Conservation (phyloP, 2,888 invertebrate species). For the Alitta virens region DNA sequence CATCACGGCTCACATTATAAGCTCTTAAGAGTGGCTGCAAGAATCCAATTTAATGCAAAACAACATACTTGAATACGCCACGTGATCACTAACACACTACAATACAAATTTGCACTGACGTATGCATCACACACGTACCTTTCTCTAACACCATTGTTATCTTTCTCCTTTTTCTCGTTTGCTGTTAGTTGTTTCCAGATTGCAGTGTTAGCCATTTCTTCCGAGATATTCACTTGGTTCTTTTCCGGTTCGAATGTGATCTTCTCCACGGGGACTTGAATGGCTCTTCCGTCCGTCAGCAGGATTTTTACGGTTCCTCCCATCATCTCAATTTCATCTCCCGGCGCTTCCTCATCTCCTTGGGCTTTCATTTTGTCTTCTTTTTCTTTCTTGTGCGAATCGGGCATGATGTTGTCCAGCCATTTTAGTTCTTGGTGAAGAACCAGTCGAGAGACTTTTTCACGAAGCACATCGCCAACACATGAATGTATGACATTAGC, state of each 20-base stretch:
- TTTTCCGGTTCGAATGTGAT: constrained; percentile 38
- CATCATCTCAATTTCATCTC: constrained; percentile 23
- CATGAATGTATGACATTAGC: constrained; percentile 56
- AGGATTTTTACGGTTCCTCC: constrained; percentile 78
- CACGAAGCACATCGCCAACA: constrained; percentile 96
- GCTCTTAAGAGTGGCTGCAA: no score
- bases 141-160: neutral
- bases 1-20: no score
- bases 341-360: no score
- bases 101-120: neutral
- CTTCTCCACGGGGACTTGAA: constrained; percentile 77
- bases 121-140: neutral
- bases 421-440: constrained; percentile 92
- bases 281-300: constrained; percentile 82
- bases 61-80: no score
- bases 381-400: constrained; percentile 77
- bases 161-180: constrained; percentile 16
- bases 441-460: constrained; percentile 85
- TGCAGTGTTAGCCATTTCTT: constrained; percentile 88
- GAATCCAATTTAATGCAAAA: no score
- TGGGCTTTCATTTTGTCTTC: constrained; percentile 65
- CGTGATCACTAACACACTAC: no score
- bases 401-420: constrained; percentile 96
- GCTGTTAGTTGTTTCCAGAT: constrained; percentile 69
- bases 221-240: constrained; percentile 67